A percentile compares a stretch with the other conserved stretches of the same genome.
phyloP scores from a whole-genome alignment of 2,888 invertebrate genomes.

The Pristionchus exspectatus region DNA sequence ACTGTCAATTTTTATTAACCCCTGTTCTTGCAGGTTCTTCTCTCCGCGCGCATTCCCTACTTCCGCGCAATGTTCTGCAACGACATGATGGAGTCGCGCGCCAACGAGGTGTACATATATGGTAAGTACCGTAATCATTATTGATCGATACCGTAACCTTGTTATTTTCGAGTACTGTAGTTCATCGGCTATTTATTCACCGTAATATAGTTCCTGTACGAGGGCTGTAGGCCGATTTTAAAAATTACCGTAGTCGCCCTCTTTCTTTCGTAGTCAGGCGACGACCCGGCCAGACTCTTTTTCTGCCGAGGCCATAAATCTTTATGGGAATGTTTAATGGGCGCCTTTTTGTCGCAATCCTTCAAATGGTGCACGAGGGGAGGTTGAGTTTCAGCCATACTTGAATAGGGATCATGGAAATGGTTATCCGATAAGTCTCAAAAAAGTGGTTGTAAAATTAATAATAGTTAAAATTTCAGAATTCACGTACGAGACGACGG shows the following conservation, averaged over 20 bases:
- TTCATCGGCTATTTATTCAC: neutral
- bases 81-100: slow-evolving; percentile 88
- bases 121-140: neutral
- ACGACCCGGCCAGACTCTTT: no score
- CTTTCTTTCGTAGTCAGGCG: no score
- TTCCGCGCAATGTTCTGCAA: slow-evolving; percentile 91
- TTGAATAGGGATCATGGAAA: no score
- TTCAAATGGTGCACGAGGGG: no score
- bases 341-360: no score
- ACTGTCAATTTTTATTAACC: no score
- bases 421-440: neutral
- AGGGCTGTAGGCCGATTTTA: no score
- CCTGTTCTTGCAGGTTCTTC: slow-evolving; percentile 85
- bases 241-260: no score
- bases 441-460: neutral
- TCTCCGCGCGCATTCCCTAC: slow-evolving; percentile 91
- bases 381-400: no score
- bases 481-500: slow-evolving; percentile 83
- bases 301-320: no score
- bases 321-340: no score
- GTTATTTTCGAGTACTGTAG: neutral
- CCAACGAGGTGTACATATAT: slow-evolving; percentile 41
- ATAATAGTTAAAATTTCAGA: slow-evolving; percentile 82
- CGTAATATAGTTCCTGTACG: no score
- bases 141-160: neutral